Percentiles rank a stretch among this genome's conserved stretches.
These are phyloP conservation scores for Silurus lanzhouensis DNA, from an alignment of 2,797 vertebrate genomes.

Conservation along the genomic window DNA sequence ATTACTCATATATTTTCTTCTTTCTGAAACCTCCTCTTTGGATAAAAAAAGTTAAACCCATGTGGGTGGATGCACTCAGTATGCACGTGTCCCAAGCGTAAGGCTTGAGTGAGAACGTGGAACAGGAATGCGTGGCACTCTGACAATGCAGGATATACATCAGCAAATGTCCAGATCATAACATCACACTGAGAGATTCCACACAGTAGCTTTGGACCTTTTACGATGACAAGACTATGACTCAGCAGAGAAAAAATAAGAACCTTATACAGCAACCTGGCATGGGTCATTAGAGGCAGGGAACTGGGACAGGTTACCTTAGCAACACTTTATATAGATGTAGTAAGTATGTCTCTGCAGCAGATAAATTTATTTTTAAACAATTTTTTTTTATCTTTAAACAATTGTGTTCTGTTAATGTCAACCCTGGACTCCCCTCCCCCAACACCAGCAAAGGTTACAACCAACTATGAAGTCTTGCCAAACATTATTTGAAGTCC, in stretches of 20 bases:
- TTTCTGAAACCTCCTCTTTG: background rate
- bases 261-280: slow-evolving; percentile 25
- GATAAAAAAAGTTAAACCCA: background rate
- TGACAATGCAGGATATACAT: slow-evolving; percentile 25
- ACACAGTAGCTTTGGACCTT: slow-evolving; percentile 10
- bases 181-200: slow-evolving; percentile 39
- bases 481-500: background rate
- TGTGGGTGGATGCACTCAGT: background rate
- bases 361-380: background rate
- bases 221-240: background rate
- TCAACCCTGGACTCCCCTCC: background rate
- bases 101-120: background rate
- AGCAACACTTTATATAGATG: slow-evolving; percentile 27
- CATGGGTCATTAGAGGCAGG: slow-evolving; percentile 15
- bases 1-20: background rate
- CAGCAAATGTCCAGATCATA: slow-evolving; percentile 35
- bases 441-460: background rate
- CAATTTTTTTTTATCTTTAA: too few relatives aligned
- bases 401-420: background rate
- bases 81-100: background rate
- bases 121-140: background rate
- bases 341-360: background rate
- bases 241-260: slow-evolving; percentile 37
- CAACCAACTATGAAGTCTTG: too few relatives aligned
- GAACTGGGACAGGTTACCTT: slow-evolving; percentile 21